Percentiles rank a stretch among this genome's conserved stretches.
Evolutionary conservation across 2,113 vertebrate species (phyloP).

Genomic region (Anoplopoma fimbria): DNA sequence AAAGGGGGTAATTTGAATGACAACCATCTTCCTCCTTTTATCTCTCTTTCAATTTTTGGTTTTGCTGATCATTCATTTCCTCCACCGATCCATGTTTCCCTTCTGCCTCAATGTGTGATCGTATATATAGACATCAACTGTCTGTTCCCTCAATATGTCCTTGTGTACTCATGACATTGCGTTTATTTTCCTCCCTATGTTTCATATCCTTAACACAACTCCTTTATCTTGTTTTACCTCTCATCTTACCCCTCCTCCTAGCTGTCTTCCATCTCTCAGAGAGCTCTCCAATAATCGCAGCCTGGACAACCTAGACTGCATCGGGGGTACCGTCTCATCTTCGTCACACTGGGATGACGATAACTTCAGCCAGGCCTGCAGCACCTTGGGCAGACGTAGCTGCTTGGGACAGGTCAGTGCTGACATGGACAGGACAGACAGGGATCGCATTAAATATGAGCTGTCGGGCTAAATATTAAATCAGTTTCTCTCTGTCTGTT

Average conservation of each 20-base stretch:
- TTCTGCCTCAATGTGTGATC: constrained; percentile 19
- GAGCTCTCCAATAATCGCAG: constrained; percentile 88
- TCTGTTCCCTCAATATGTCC: not conserved
- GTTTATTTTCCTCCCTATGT: not conserved
- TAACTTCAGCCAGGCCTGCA: constrained; percentile 92
- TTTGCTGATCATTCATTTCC: constrained; percentile 53
- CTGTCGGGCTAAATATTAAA: constrained; percentile 2
- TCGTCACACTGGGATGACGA: constrained; percentile 96
- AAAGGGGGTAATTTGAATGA: constrained; percentile 39
- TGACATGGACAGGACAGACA: not conserved
- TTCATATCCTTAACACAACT: constrained; percentile 6
- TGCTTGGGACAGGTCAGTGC: constrained; percentile 93
- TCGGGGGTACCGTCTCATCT: constrained; percentile 89
- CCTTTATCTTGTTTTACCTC: constrained; percentile 22
- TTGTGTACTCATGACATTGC: not conserved
- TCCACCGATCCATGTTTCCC: not conserved
- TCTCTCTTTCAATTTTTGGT: constrained; percentile 51
- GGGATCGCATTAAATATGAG: not conserved
- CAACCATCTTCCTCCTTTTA: constrained; percentile 45
- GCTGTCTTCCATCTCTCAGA: constrained; percentile 87
- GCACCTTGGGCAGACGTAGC: constrained; percentile 85
- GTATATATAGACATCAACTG: constrained; percentile 4
- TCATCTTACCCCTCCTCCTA: constrained; percentile 47
- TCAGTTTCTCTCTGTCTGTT: not conserved
- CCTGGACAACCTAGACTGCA: constrained; percentile 94